Evolutionary conservation across 2,888 invertebrate genomes (phyloP), one percentile per base, ranked within the genome.

Genomic region (Raillietiella orientalis): DNA sequence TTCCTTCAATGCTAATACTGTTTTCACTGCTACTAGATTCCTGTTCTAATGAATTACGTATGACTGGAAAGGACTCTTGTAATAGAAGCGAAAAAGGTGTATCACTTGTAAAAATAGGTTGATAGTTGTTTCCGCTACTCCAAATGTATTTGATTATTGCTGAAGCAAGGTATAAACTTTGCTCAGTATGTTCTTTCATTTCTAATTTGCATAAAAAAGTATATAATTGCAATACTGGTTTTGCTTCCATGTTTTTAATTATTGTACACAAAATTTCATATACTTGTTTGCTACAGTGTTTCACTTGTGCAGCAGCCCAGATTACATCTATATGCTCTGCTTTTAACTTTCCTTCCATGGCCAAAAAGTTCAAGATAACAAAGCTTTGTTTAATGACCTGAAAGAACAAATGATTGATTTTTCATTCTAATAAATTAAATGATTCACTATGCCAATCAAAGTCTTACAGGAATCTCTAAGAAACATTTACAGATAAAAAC

Each of bases 321-420:
- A 87, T 75, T 20, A 71, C 58, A 41, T 82, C 77, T 35, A 87
- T 64, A 37, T 87, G 79, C 29, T 75, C 75, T 29, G 70, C 66
- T 1, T 72, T 74, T 20, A 87, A 67, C 35, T 74, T 61, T 21
- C 74, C 71, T 46, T 84, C 82, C 48, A 79, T 70, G 1, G 82
- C 84, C 32, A 87, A 52, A 45, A 84, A 79, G 46, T 77, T 79
- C 25, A 84, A 52, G 33, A 84, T 70, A 38, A 79, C 66, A 46
- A 84, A 84, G 34, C 82, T 77, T 45, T 84, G 84, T 44, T 87
- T 87, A 32, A 87, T 77, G 9, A 79, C 62, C 66, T 66, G 44
- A 17, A 41, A n/a, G n/a, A n/a, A n/a, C n/a, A n/a, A n/a, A n/a
- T n/a, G n/a, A n/a, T n/a, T n/a, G n/a, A n/a, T n/a, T n/a, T n/a